These are phyloP conservation scores for Yoshiicerus persimilis DNA, from an alignment of 1,140 invertebrate genomes.

Conservation along the genomic window DNA sequence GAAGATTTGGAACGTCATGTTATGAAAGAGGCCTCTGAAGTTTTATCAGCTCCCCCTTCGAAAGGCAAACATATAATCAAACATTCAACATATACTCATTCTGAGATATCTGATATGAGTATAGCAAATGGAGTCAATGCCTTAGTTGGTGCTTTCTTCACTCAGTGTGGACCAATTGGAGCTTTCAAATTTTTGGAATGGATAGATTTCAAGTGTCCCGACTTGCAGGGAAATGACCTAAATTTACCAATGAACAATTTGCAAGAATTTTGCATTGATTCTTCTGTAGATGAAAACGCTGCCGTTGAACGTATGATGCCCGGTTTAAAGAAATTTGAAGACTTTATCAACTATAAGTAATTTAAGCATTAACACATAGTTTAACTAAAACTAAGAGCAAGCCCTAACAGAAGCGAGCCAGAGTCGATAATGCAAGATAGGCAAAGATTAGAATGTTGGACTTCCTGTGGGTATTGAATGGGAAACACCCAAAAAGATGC, in stretches of 20 bases:
- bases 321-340: not conserved
- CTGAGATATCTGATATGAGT: constrained; percentile 63
- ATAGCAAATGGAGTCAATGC: constrained; percentile 83
- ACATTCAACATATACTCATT: constrained; percentile 56
- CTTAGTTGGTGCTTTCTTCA: constrained; percentile 73
- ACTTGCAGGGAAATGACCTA: not conserved
- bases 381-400: no score
- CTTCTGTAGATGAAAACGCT: not conserved
- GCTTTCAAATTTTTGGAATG: constrained; percentile 70
- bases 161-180: constrained; percentile 59
- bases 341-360: not conserved
- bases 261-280: not conserved
- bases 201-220: constrained; percentile 60
- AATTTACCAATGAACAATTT: not conserved
- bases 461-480: no score
- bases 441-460: no score
- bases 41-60: constrained; percentile 49
- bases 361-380: not conserved
- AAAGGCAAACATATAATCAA: constrained; percentile 53
- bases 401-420: no score
- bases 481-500: no score
- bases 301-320: not conserved
- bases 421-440: no score
- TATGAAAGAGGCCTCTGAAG: not conserved
- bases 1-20: not conserved